These are phyloP conservation scores for Palythoa caribaeorum DNA, from an alignment of 92 coral and sea anemone species.

Conservation along the genomic window DNA sequence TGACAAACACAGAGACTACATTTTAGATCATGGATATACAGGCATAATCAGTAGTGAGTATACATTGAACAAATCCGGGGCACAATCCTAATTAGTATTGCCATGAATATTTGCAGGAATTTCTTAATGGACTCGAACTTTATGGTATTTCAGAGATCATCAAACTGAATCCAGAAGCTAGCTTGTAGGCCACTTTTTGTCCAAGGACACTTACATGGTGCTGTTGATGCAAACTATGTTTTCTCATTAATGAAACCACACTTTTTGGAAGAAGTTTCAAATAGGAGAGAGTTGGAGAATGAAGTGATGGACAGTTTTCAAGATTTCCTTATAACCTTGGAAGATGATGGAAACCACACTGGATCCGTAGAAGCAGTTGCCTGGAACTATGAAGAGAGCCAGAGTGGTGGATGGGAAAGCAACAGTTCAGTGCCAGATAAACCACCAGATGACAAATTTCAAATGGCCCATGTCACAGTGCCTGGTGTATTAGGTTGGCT, in stretches of 20 bases:
- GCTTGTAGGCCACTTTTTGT: constrained; percentile 59
- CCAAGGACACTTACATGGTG: constrained; percentile 25
- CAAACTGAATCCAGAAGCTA: constrained; percentile 44
- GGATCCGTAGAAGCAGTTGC: constrained; percentile 61
- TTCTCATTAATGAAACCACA: constrained; percentile 60
- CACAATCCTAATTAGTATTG: constrained; percentile 32
- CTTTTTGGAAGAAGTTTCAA: constrained; percentile 58
- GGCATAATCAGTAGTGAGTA: constrained; percentile 30
- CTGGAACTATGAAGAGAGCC: constrained; percentile 51
- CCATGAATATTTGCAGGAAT: constrained; percentile 51
- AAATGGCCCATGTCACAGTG: constrained; percentile 44
- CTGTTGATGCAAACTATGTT: constrained; percentile 66
- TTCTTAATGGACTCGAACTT: constrained; percentile 54
- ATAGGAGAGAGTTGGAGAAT: constrained; percentile 55
- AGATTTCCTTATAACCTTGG: constrained; percentile 64
- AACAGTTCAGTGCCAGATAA: constrained; percentile 22
- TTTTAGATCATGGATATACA: constrained; percentile 49
- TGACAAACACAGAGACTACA: constrained; percentile 4
- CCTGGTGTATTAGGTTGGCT: constrained; percentile 68
- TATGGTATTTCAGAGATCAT: constrained; percentile 59
- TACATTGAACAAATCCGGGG: constrained; percentile 16
- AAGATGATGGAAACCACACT: constrained; percentile 58
- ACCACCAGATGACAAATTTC: constrained; percentile 50
- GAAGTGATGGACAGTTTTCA: constrained; percentile 59
- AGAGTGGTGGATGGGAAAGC: constrained; percentile 27